phyloP scores from a whole-genome alignment of 2,888 invertebrate species.

The Eristalinus sepulchralis region DNA sequence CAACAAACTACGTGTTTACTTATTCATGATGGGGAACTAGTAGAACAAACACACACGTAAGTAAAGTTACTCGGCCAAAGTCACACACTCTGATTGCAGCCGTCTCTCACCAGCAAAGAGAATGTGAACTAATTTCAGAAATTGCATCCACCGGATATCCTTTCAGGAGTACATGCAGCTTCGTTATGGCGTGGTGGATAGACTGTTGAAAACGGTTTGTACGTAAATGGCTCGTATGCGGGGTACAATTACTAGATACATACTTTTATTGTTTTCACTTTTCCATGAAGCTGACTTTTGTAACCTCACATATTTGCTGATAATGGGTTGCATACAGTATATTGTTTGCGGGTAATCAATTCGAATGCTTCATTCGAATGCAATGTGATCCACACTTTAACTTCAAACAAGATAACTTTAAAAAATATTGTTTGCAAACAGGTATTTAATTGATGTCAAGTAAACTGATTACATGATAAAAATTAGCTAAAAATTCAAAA shows the following conservation, averaged over 20 bases:
- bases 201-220: neutral
- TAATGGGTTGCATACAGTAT: neutral
- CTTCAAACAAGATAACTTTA: too few relatives aligned
- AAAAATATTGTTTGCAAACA: too few relatives aligned
- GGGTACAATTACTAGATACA: neutral
- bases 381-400: too few relatives aligned
- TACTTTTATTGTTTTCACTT: neutral
- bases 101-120: conserved; percentile 12
- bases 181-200: conserved; percentile 6
- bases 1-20: neutral
- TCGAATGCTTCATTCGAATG: neutral
- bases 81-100: conserved; percentile 3
- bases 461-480: too few relatives aligned
- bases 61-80: neutral
- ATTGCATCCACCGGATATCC: conserved; percentile 44
- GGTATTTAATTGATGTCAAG: too few relatives aligned
- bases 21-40: conserved; percentile 1
- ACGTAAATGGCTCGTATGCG: neutral
- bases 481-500: too few relatives aligned
- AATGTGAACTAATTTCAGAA: conserved; percentile 53
- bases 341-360: neutral
- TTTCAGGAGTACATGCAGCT: neutral
- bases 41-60: neutral
- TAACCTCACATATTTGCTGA: neutral
- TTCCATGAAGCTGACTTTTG: neutral